Conservation (phyloP, 2,113 vertebrate species). For the Formicarius rufipectus region DNA sequence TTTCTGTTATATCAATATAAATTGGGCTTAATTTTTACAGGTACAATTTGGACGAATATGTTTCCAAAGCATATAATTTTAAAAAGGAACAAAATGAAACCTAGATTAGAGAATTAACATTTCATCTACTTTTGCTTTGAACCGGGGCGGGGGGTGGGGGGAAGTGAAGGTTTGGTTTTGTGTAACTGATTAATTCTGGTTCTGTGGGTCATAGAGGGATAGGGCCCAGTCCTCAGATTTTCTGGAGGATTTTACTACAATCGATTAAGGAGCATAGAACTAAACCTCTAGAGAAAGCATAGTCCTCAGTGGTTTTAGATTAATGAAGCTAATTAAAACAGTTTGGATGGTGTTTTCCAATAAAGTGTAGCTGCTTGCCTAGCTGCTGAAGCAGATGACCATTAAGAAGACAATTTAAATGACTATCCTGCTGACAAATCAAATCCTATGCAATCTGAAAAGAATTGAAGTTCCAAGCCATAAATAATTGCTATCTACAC, state of each 20-base stretch:
- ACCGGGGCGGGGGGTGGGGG: no score
- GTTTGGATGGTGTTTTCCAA: not conserved
- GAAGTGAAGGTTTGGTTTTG: no score
- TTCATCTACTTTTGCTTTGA: not conserved
- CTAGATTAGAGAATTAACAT: not conserved
- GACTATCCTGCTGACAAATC: not conserved
- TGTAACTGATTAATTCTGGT: not conserved
- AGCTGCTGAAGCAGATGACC: not conserved
- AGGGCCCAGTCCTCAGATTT: not conserved
- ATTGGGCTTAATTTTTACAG: not conserved
- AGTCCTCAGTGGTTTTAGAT: not conserved
- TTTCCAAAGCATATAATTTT: not conserved
- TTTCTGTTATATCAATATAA: not conserved
- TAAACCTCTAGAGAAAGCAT: not conserved
- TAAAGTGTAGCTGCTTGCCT: not conserved
- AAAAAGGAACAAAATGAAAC: not conserved
- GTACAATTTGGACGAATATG: not conserved
- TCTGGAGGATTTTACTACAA: conserved; percentile 2
- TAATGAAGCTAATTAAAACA: not conserved
- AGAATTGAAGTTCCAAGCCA: not conserved
- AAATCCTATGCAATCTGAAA: not conserved
- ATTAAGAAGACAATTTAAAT: not conserved
- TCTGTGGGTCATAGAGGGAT: not conserved
- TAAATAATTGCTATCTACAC: not conserved
- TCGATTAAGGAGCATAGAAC: not conserved